Evolutionary conservation across 2,888 invertebrate genomes (phyloP).

Genomic region (Hesperia comma): DNA sequence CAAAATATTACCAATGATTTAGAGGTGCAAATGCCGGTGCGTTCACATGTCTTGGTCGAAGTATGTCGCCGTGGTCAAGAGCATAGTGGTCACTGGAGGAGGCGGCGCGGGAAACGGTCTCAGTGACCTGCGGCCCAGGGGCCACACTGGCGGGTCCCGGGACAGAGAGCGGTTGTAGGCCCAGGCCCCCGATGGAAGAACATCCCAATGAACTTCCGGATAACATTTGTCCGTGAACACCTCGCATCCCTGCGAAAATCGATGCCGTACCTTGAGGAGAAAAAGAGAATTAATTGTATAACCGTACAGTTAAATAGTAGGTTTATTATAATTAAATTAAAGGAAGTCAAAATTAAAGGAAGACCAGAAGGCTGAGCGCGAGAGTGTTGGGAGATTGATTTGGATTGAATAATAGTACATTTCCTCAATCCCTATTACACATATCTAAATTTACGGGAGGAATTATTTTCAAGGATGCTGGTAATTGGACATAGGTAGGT

Average conservation of each 20-base stretch:
- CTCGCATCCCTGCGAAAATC: constrained; percentile 74
- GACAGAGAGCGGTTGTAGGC: constrained; percentile 64
- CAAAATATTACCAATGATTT: constrained; percentile 3
- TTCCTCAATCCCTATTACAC: too few relatives aligned
- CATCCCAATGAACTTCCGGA: constrained; percentile 57
- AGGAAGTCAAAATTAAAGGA: too few relatives aligned
- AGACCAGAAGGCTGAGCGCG: too few relatives aligned
- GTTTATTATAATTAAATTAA: too few relatives aligned
- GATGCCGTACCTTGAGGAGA: constrained; percentile 61
- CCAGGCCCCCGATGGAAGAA: constrained; percentile 63
- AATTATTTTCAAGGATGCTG: too few relatives aligned
- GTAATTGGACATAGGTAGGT: too few relatives aligned
- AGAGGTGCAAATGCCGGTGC: not conserved
- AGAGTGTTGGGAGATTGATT: too few relatives aligned
- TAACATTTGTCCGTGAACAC: constrained; percentile 75
- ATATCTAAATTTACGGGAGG: too few relatives aligned
- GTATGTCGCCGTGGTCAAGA: constrained; percentile 73
- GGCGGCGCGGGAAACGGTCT: constrained; percentile 81
- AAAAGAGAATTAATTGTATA: constrained; percentile 12
- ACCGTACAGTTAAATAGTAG: too few relatives aligned
- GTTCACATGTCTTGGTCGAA: constrained; percentile 54
- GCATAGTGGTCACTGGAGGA: constrained; percentile 60
- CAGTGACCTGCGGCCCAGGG: constrained; percentile 85
- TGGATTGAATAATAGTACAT: too few relatives aligned
- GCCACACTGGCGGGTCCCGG: constrained; percentile 70